These are phyloP conservation scores for Limenitis camilla DNA, from an alignment of 2,888 invertebrate genomes.

Conservation along the genomic window DNA sequence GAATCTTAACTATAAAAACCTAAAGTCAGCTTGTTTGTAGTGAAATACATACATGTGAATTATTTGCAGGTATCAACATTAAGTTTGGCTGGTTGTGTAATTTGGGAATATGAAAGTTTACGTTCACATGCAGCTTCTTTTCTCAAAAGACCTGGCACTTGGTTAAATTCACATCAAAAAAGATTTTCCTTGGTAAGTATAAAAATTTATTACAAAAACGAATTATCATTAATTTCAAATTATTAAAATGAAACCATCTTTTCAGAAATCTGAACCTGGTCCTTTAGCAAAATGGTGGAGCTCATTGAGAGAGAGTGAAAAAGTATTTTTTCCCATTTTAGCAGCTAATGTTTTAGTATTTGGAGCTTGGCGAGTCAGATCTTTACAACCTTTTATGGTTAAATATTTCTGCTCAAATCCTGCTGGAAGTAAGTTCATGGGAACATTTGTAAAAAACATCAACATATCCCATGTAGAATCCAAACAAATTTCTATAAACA, in stretches of 20 bases:
- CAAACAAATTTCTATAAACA: neutral
- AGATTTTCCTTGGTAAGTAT: slow-evolving; percentile 43
- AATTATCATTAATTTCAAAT: slow-evolving; percentile 1
- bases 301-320: slow-evolving; percentile 80
- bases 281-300: slow-evolving; percentile 80
- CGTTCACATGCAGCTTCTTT: slow-evolving; percentile 72
- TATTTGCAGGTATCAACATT: slow-evolving; percentile 77
- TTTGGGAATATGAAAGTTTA: slow-evolving; percentile 89
- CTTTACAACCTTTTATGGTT: slow-evolving; percentile 82
- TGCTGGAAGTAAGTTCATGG: slow-evolving; percentile 76
- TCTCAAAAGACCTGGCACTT: slow-evolving; percentile 67
- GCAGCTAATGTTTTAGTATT: slow-evolving; percentile 86
- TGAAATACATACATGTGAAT: neutral
- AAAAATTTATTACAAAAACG: slow-evolving; percentile 6
- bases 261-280: slow-evolving; percentile 55
- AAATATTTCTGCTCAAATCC: slow-evolving; percentile 91
- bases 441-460: neutral
- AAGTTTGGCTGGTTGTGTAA: slow-evolving; percentile 83
- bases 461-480: too few relatives aligned
- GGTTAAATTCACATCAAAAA: slow-evolving; percentile 66
- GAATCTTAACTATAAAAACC: too few relatives aligned
- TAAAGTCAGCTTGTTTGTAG: neutral
- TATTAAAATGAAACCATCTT: slow-evolving; percentile 5
- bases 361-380: slow-evolving; percentile 85
- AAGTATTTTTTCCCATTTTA: slow-evolving; percentile 86